These are phyloP conservation scores for Rhorus exstirpatorius DNA, from an alignment of 2,888 invertebrate genomes.

Conservation along the genomic window DNA sequence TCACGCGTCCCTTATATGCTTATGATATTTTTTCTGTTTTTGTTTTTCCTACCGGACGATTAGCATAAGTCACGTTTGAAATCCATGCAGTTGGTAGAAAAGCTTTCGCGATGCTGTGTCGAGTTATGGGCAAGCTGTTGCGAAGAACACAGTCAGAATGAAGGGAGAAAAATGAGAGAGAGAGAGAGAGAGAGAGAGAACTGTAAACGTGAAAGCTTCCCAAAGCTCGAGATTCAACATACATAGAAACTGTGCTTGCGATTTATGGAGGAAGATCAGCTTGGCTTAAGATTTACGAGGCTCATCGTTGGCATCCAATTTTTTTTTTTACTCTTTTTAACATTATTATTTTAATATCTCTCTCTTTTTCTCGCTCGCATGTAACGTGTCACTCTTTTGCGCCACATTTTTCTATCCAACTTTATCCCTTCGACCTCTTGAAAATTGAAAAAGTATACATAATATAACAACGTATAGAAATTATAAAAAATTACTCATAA, in stretches of 20 bases:
- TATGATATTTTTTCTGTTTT: neutral
- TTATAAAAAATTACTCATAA: neutral
- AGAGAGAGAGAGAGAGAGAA: slow-evolving; percentile 21
- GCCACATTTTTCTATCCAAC: slow-evolving; percentile 2
- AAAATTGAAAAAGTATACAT: neutral
- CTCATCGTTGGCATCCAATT: slow-evolving; percentile 37
- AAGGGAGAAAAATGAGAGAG: neutral
- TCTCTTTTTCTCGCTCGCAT: neutral
- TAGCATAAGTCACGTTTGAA: slow-evolving; percentile 62
- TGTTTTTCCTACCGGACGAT: slow-evolving; percentile 13
- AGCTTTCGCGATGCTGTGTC: slow-evolving; percentile 40
- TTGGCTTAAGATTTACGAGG: slow-evolving; percentile 48
- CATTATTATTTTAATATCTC: neutral
- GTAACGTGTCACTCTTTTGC: slow-evolving; percentile 22
- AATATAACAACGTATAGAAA: slow-evolving; percentile 5
- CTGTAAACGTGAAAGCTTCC: slow-evolving; percentile 35
- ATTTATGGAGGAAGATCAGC: slow-evolving; percentile 50
- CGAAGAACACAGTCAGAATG: slow-evolving; percentile 41
- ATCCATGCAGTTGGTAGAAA: slow-evolving; percentile 50
- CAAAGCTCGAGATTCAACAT: slow-evolving; percentile 49
- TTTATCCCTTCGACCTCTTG: slow-evolving; percentile 1
- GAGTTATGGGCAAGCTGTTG: slow-evolving; percentile 67
- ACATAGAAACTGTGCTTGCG: slow-evolving; percentile 22
- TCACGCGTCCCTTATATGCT: neutral
- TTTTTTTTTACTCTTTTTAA: too few relatives aligned